Base-by-base conservation (phyloP, 2,797 vertebrate genomes). In the Tamandua tetradactyla region DNA sequence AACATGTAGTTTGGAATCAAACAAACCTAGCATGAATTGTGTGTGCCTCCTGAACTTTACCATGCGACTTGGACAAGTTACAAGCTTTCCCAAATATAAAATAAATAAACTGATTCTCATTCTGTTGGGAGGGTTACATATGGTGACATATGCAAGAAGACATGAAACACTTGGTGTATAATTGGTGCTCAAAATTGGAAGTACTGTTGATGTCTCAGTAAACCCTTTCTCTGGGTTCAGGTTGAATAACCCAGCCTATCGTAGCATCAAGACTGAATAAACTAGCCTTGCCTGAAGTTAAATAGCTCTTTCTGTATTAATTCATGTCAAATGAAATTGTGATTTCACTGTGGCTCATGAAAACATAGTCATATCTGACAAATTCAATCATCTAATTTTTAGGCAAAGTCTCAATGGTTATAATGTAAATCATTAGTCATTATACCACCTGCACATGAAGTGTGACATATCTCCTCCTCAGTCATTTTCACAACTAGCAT, bases 371-470 rank as follows among this genome's bases (percentile, higher is more conserved):
- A 55, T 15, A 95, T 97, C 86, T 97, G 95, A 96, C 90, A 98
- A 97, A 98, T 95, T 92, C 97, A 83, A 49, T 93, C 87, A 88
- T 84, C 83, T 91, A 89, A 97, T 97, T 97, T 96, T 90, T 85
- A 96, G 66, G 1, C 1, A 72, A 86, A 91, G 20, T 97, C 93
- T 97, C 95, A 87, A 14, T 80, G 76, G 87, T 87, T 75, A 78
- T 76, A 74, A 84, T 57, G 62, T 89, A 55, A 68, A 81, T 35
- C 4, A 0, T 95, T 97, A 96, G 83, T 93, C 89, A 96, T 35
- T 79, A n/a, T 89, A 95, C 66, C n/a, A 49, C 74, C 87, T 85
- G 42, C n/a, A 85, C 12, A 71, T 94, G 72, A 96, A 93, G 87
- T 55, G 88, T 66, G 30, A 95, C 55, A 96, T 87, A 84, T 2